phyloP scores from a whole-genome alignment of 2,888 invertebrate genomes.

The Amiota communis region DNA sequence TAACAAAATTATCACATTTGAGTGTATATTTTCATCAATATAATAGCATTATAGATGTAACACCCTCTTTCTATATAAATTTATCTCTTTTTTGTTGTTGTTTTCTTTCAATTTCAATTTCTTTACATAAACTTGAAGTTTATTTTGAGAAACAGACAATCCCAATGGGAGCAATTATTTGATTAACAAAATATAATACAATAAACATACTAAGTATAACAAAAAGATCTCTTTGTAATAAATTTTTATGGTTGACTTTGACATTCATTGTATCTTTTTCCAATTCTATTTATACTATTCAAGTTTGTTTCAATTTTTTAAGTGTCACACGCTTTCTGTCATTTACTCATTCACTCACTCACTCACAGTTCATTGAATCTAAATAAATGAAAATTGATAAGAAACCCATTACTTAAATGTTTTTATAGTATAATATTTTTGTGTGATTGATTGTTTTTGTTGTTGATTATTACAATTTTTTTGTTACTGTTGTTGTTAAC shows the following conservation, averaged over 20 bases:
- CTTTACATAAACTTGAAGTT: no score
- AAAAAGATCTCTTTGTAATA: not conserved
- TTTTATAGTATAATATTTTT: not conserved
- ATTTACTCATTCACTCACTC: no score
- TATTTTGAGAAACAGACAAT: not conserved
- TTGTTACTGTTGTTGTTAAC: slow-evolving; percentile 24
- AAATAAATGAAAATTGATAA: slow-evolving; percentile 41
- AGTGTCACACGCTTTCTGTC: no score
- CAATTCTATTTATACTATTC: not conserved
- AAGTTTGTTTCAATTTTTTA: no score
- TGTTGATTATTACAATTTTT: slow-evolving; percentile 38
- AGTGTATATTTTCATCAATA: no score
- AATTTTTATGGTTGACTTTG: not conserved
- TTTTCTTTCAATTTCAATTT: no score
- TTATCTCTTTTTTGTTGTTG: not conserved
- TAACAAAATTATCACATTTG: no score
- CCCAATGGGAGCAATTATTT: not conserved
- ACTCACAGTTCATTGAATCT: not conserved
- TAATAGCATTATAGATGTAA: no score
- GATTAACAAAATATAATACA: not conserved
- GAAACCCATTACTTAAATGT: slow-evolving; percentile 56
- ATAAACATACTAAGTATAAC: no score
- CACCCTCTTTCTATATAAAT: not conserved
- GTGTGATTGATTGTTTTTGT: slow-evolving; percentile 31
- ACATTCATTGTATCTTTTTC: slow-evolving; percentile 8